A percentile compares a stretch with the other conserved stretches of the same genome.
These are phyloP conservation scores for Hypotaenidia okinawae DNA, from an alignment of 2,797 vertebrate genomes.

Conservation along the genomic window DNA sequence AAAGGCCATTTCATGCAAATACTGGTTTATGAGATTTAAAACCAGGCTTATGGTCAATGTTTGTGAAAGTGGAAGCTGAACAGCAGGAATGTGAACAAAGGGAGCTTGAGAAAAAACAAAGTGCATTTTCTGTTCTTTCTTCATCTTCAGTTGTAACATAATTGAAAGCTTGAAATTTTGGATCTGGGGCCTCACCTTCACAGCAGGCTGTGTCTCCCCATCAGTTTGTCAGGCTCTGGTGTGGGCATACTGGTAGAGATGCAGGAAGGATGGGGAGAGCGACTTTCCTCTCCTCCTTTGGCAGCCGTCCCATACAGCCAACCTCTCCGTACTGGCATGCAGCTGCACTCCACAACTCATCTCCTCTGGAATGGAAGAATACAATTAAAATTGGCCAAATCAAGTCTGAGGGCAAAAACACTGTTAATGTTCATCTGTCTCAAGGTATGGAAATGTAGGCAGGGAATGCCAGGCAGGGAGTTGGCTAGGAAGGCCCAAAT, in stretches of 20 bases:
- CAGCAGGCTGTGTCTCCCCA: background rate
- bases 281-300: background rate
- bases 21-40: background rate
- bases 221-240: background rate
- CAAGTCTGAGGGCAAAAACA: background rate
- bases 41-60: conserved; percentile 8
- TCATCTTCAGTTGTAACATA: background rate
- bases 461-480: background rate
- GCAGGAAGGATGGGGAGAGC: background rate
- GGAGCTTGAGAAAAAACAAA: background rate
- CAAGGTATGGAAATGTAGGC: background rate
- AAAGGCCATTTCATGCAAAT: conserved; percentile 32
- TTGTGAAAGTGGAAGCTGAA: background rate
- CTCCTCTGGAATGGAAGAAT: background rate
- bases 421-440: accelerated
- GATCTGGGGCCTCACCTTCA: background rate
- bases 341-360: background rate
- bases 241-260: background rate
- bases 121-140: background rate
- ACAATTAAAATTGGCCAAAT: background rate
- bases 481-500: background rate
- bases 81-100: background rate
- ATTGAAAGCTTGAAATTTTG: background rate
- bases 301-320: background rate
- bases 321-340: background rate